phyloP scores from a whole-genome alignment of 2,797 vertebrate species.

The Enteromius trimaculatus region DNA sequence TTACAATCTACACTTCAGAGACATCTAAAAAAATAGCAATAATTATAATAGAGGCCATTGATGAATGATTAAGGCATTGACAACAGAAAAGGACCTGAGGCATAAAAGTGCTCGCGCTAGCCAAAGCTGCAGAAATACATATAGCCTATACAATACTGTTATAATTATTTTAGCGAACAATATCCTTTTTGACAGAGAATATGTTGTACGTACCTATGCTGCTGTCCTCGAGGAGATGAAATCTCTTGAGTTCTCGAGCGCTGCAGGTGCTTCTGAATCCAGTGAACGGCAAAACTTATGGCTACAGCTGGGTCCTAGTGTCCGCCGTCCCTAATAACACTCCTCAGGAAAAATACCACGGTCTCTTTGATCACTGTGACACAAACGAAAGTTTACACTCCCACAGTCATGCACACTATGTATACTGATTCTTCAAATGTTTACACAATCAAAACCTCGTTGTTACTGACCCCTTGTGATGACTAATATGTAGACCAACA shows the following conservation, averaged over 20 bases:
- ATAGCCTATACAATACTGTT: neutral
- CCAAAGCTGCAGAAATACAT: neutral
- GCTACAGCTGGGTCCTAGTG: conserved; percentile 49
- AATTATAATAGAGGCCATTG: neutral
- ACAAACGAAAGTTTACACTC: neutral
- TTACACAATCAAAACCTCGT: neutral
- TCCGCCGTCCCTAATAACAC: neutral
- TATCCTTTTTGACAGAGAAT: neutral
- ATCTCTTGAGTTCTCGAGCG: neutral
- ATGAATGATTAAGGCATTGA: neutral
- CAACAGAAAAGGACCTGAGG: neutral
- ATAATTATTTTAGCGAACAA: neutral
- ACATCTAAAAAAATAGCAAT: neutral
- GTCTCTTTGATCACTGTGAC: neutral
- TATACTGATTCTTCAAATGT: neutral
- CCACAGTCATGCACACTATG: neutral
- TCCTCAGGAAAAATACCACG: neutral
- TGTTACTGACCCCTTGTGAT: neutral
- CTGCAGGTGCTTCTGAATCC: conserved; percentile 37
- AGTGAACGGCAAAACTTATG: neutral
- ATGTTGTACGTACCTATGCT: conserved; percentile 22
- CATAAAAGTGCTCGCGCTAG: neutral
- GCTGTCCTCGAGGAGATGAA: neutral
- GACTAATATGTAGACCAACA: neutral
- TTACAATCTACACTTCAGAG: neutral